Base-by-base conservation (phyloP, 37 sponge, comb jelly and placozoan genomes). In the Haliclona indistincta region DNA sequence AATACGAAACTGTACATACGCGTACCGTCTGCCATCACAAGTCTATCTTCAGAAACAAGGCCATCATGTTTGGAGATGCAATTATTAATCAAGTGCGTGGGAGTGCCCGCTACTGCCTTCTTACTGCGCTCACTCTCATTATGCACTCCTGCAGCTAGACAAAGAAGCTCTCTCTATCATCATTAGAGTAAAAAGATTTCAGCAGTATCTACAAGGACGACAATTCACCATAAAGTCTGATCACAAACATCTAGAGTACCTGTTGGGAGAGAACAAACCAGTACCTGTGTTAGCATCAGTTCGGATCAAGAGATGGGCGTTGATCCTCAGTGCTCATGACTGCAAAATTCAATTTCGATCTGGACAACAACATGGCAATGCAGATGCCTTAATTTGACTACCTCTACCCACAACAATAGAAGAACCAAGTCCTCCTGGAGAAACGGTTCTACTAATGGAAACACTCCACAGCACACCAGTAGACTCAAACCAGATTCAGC, bases 341-440 rank as follows among this genome's bases (percentile, higher is more conserved):
- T 73, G 53, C 25, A 32, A 23, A 28, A 55, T 73, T 4, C 19
- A n/a, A 3, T 73, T 30, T 36, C 54, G 53, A 35, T 30, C 74
- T 29, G 56, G 74, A 29, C n/a, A 53, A 33, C 38, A 53, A 15
- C 36, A 55, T 26, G 19, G 55, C 17, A 73, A 73, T 73, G 74
- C 74, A 36, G 74, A 73, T 54, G 34, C n/a, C 34, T 56, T 73
- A 17, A 73, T 54, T 56, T 45, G 74, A 55, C 74, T 73, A 53
- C 74, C 74, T 17, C 74, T 55, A 36, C 74, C 54, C n/a, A 36
- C 20, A 3, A 4, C 58, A 2, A 23, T 32, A 22, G 36, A 17
- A 1, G 7, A 53, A n/a, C 20, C 53, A n/a, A 54, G 55, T 22
- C 19, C 53, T 73, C 56, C 58, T 23, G 74, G 56, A 73, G 74